Conservation (phyloP, 2,888 invertebrate genomes). For the Drosophila phalerata region DNA sequence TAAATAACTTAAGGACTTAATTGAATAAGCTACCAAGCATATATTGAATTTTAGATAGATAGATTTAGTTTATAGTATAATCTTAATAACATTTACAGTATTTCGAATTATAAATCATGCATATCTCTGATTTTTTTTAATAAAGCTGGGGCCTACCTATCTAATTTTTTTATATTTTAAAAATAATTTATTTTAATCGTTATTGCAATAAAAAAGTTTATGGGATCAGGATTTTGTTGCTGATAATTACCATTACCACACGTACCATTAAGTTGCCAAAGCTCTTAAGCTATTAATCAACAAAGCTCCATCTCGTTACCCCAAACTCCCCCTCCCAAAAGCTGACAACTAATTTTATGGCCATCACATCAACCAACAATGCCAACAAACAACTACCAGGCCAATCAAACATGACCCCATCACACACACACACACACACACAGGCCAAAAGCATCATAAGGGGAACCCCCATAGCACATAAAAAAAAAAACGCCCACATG, state of each 20-base stretch:
- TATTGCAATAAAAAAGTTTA: not conserved
- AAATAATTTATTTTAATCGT: not conserved
- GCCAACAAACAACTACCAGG: constrained; percentile 71
- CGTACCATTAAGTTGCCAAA: constrained; percentile 37
- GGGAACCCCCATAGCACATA: constrained; percentile 43
- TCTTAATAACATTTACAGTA: too few species aligned
- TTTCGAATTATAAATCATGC: too few species aligned
- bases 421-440: constrained; percentile 17
- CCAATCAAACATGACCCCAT: constrained; percentile 71
- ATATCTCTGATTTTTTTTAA: too few species aligned
- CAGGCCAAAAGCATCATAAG: constrained; percentile 6
- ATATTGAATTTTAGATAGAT: not conserved
- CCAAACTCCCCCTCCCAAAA: constrained; percentile 5
- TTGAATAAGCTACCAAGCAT: not conserved
- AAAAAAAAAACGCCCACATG: constrained; percentile 66
- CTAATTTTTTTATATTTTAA: not conserved
- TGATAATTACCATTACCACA: constrained; percentile 14
- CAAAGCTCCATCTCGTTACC: constrained; percentile 34
- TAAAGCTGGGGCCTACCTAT: too few species aligned
- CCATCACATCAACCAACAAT: constrained; percentile 64
- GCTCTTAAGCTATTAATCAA: constrained; percentile 74
- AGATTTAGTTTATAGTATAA: too few species aligned
- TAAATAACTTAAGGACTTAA: constrained; percentile 9
- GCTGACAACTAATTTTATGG: constrained; percentile 75
- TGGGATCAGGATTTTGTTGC: not conserved